Percentiles rank a stretch among this genome's conserved stretches.
Evolutionary conservation across 2,888 invertebrate species (phyloP).

Genomic region (Chrysolina oricalcia): DNA sequence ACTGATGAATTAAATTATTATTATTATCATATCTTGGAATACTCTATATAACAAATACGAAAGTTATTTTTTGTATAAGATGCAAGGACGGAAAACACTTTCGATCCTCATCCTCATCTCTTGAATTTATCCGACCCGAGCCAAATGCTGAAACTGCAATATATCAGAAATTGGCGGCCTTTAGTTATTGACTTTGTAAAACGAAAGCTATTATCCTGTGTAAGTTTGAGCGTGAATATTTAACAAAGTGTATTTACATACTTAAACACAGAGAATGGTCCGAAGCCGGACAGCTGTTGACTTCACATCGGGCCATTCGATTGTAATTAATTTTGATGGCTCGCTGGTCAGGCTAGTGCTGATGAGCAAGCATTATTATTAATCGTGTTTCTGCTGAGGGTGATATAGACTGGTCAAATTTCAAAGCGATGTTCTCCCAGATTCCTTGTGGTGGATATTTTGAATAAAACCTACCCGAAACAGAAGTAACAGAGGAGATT

Average conservation of each 20-base stretch:
- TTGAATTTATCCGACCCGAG: too few species aligned
- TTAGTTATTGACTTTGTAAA: conserved; percentile 48
- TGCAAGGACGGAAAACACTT: too few species aligned
- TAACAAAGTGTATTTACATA: conserved; percentile 50
- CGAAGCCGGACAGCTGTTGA: conserved; percentile 59
- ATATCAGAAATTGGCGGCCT: conserved; percentile 42
- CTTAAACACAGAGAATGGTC: conserved; percentile 51
- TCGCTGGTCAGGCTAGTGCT: conserved; percentile 56
- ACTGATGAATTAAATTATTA: too few species aligned
- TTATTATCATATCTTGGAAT: too few species aligned
- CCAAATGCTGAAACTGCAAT: conserved; percentile 34
- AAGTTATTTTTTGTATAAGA: too few species aligned
- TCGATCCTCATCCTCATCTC: too few species aligned
- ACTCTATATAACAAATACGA: too few species aligned
- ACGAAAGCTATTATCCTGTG: conserved; percentile 45
- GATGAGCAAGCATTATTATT: conserved; percentile 65
- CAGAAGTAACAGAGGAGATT: too few species aligned
- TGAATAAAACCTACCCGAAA: too few species aligned
- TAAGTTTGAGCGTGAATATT: conserved; percentile 43
- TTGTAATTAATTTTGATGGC: conserved; percentile 67
- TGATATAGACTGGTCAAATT: background rate
- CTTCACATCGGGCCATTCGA: conserved; percentile 63
- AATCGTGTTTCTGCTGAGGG: conserved; percentile 58
- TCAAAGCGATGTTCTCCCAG: too few species aligned
- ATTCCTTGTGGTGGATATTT: too few species aligned